Base-by-base conservation (phyloP, 1,140 invertebrate species). In the Delia radicum region DNA sequence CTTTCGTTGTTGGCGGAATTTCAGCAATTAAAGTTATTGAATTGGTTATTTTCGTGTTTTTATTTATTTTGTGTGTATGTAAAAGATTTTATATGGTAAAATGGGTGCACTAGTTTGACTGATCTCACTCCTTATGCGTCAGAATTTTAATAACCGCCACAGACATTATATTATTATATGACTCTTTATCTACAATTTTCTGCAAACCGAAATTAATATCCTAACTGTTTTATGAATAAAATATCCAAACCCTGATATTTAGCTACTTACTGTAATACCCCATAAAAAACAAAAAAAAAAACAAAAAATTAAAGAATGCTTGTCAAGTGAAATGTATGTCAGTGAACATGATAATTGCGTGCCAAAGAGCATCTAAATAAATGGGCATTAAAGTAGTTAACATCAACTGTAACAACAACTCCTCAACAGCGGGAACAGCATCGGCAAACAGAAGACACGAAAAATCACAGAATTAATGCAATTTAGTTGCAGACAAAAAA, bases 301-400 rank as follows among this genome's bases (percentile, higher is more conserved):
- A 55, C 6, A 21, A 63, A 27, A 63, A 24, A 63, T 10, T 33
- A 69, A 69, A 24, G n/a, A n/a, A n/a, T n/a, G 18, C 65, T 24
- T 69, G 65, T 69, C 65, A 69, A 37, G 65, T 37, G 29, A 37
- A 69, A 69, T 69, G 65, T 69, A 69, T 69, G 65, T 37, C 65
- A 69, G 65, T 21, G 65, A 69, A 69, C 65, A 69, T 69, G 65
- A 69, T 69, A 69, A 69, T 69, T 69, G 65, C 65, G 65, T 69
- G 65, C 27, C 65, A 33, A 24, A 31, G 4, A 69, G 65, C 31
- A 33, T 33, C 29, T 33, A 69, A 69, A 69, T 69, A 69, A 69
- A 69, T 69, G 65, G 65, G 29, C 65, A 69, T 69, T 69, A 69
- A 69, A 69, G 65, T 33, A 33, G 65, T 69, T 69, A 69, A 69